These are phyloP conservation scores for Prinia subflava DNA, from an alignment of 2,113 vertebrate genomes.

Conservation along the genomic window DNA sequence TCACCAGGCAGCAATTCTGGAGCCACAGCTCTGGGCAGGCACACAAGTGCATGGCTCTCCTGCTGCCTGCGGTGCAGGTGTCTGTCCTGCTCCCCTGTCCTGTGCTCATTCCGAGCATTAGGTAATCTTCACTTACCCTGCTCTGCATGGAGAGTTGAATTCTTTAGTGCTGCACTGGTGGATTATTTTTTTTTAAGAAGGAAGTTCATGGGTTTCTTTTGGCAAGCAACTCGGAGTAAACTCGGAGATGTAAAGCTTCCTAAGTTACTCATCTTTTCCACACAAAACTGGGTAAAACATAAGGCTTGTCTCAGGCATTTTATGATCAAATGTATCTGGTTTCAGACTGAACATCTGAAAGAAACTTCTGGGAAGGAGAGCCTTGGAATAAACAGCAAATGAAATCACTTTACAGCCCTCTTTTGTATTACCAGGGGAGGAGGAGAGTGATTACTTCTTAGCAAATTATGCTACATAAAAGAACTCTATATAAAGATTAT, in stretches of 20 bases:
- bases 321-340: neutral
- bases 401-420: neutral
- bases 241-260: neutral
- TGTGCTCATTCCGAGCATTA: neutral
- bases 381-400: neutral
- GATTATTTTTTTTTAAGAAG: neutral
- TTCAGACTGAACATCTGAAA: neutral
- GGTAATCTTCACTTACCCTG: neutral
- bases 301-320: neutral
- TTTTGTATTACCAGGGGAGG: neutral
- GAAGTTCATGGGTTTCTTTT: neutral
- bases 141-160: neutral
- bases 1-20: neutral
- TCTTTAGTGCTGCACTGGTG: neutral
- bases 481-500: neutral
- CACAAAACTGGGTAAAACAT: neutral
- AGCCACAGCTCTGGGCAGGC: neutral
- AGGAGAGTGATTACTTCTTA: neutral
- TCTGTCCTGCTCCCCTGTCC: neutral
- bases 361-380: neutral
- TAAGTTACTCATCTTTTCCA: neutral
- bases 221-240: neutral
- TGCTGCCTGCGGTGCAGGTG: rapidly evolving
- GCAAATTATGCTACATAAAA: neutral
- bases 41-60: rapidly evolving